Evolutionary conservation across 2,113 vertebrate genomes (phyloP).

Genomic region (Polyodon spathula): DNA sequence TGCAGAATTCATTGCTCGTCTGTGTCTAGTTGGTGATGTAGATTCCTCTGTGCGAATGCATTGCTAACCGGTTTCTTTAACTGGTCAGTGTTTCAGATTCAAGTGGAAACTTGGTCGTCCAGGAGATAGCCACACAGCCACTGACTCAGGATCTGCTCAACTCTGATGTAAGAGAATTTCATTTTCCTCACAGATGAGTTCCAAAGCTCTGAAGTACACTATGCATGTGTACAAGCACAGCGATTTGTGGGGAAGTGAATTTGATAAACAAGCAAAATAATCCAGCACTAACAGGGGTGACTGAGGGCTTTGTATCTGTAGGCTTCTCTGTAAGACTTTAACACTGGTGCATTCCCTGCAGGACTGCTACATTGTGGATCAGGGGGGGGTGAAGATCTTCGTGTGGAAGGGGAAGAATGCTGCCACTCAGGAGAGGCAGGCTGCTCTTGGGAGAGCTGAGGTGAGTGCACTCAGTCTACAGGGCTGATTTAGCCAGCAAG

Average conservation of each 20-base stretch:
- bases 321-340: too few species aligned
- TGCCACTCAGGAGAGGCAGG: conserved; percentile 58
- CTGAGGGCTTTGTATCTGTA: too few species aligned
- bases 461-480: too few species aligned
- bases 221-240: too few species aligned
- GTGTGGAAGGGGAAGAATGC: conserved; percentile 81
- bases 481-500: too few species aligned
- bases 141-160: conserved; percentile 74
- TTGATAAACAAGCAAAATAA: too few species aligned
- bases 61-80: not conserved
- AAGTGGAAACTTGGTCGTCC: conserved; percentile 65
- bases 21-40: too few species aligned
- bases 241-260: not conserved
- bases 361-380: conserved; percentile 81
- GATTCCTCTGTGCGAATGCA: not conserved
- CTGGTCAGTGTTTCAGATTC: conserved; percentile 67
- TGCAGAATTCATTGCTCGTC: too few species aligned
- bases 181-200: not conserved
- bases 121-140: conserved; percentile 74
- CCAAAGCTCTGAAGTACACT: too few species aligned
- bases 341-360: conserved; percentile 29
- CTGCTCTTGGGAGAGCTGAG: conserved; percentile 69
- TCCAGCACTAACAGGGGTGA: too few species aligned
- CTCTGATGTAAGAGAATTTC: conserved; percentile 55
- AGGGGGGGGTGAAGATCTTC: conserved; percentile 66